Evolutionary conservation across 2,888 invertebrate genomes (phyloP), one percentile per base, ranked within the genome.

Genomic region (Folsomia manolachei): DNA sequence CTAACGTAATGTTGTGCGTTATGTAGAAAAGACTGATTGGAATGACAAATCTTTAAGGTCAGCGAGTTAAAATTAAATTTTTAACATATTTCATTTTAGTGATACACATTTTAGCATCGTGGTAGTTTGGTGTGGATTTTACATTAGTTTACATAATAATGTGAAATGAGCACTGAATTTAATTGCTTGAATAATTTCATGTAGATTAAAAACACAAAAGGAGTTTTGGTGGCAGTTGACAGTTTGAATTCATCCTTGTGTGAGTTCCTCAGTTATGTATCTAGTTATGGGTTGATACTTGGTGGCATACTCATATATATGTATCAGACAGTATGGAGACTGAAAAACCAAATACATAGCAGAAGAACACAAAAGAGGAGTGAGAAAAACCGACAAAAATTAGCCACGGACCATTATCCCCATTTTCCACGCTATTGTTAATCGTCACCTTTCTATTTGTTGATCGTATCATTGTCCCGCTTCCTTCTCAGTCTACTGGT

Each of bases 361-460:
- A n/a, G n/a, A n/a, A n/a, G n/a, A n/a, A n/a, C 18, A 51, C 51
- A 56, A 7, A n/a, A 56, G 56, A 56, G 56, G 56, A 56, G 56
- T 7, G 56, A 56, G 56, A 56, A 56, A 56, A 56, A 18, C 56
- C 56, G 56, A 56, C 56, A 21, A 21, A n/a, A 56, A 56, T 56
- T 21, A 56, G 56, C 21, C 56, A 56, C 56, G 56, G 56, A 56
- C 21, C 7, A 51, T 51, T 51, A 51, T 51, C 9, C 51, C 9
- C 51, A 51, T 51, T 51, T 56, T 56, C 56, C 7, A 56, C 7
- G 56, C 56, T n/a, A 56, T 56, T 56, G 56, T 56, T n/a, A 56
- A 56, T 56, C 56, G 7, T 56, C 56, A 56, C 56, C 56, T 56
- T 56, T n/a, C 56, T 56, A 4, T 56, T 56, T 56, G 56, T 56